Percentiles rank a stretch among this genome's conserved stretches.
These are phyloP conservation scores for Lithophane semibrunnea DNA, from an alignment of 2,888 invertebrate genomes.

Conservation along the genomic window DNA sequence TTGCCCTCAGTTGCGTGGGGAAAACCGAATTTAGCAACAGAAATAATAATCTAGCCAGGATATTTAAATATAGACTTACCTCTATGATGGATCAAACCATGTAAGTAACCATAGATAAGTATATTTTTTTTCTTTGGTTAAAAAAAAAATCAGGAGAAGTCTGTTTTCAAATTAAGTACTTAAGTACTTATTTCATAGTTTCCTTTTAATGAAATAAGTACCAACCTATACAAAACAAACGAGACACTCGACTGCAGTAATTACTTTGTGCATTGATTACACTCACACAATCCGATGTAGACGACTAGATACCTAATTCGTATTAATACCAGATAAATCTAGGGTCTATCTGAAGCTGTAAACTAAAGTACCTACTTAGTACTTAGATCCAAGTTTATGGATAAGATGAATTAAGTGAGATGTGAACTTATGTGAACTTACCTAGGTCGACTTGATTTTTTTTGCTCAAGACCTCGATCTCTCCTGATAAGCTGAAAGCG, in stretches of 20 bases:
- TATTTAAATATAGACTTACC: background rate
- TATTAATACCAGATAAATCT: constrained; percentile 33
- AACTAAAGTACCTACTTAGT: constrained; percentile 24
- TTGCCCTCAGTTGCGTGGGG: background rate
- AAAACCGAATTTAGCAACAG: background rate
- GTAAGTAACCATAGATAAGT: background rate
- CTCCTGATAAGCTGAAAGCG: no score
- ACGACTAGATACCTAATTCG: constrained; percentile 11
- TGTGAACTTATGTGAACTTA: constrained; percentile 6
- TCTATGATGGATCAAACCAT: background rate
- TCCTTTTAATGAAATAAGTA: background rate
- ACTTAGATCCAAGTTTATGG: constrained; percentile 1
- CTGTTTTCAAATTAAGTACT: background rate
- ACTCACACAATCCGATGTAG: constrained; percentile 27
- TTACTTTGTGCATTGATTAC: constrained; percentile 27
- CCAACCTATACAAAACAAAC: background rate
- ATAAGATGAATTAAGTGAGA: constrained; percentile 12
- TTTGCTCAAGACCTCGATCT: no score
- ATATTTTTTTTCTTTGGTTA: background rate
- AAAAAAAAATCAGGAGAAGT: background rate
- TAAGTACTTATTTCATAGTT: background rate
- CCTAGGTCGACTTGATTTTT: background rate
- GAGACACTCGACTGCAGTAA: background rate
- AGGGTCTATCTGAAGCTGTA: constrained; percentile 36
- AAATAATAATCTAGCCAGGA: background rate